Percentiles rank a stretch among this genome's conserved stretches.
These are phyloP conservation scores for Pharmacophagus antenor DNA, from an alignment of 2,888 invertebrate genomes.

Conservation along the genomic window DNA sequence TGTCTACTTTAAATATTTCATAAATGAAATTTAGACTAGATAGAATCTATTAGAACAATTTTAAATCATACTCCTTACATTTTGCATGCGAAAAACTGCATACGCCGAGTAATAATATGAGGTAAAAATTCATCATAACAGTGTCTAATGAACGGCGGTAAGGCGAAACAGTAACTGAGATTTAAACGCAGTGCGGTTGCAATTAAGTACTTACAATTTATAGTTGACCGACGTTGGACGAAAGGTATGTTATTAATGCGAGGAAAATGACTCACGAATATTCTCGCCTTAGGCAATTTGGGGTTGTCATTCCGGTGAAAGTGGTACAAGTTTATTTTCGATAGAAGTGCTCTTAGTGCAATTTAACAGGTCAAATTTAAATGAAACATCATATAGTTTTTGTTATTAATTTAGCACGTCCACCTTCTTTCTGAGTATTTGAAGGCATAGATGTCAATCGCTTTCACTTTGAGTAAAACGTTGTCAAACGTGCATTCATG, in stretches of 20 bases:
- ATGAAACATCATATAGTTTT: slow-evolving; percentile 22
- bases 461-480: slow-evolving; percentile 29
- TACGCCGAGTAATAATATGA: slow-evolving; percentile 15
- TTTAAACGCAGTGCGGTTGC: slow-evolving; percentile 28
- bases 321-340: slow-evolving; percentile 18
- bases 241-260: slow-evolving; percentile 20
- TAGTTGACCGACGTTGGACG: slow-evolving; percentile 21
- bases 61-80: slow-evolving; percentile 15
- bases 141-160: slow-evolving; percentile 28
- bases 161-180: slow-evolving; percentile 36
- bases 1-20: not conserved
- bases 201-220: slow-evolving; percentile 28
- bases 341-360: slow-evolving; percentile 21
- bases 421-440: slow-evolving; percentile 21
- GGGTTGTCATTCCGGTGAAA: slow-evolving; percentile 30
- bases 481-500: not conserved
- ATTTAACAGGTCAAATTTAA: slow-evolving; percentile 23
- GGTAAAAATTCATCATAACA: slow-evolving; percentile 23
- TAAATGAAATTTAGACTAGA: not conserved
- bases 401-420: slow-evolving; percentile 19
- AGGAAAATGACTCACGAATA: slow-evolving; percentile 17
- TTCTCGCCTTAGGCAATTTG: slow-evolving; percentile 22
- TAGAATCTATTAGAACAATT: not conserved
- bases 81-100: slow-evolving; percentile 22
- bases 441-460: slow-evolving; percentile 13